phyloP scores from a whole-genome alignment of 2,113 vertebrate species.

The Ariopsis seemanni region DNA sequence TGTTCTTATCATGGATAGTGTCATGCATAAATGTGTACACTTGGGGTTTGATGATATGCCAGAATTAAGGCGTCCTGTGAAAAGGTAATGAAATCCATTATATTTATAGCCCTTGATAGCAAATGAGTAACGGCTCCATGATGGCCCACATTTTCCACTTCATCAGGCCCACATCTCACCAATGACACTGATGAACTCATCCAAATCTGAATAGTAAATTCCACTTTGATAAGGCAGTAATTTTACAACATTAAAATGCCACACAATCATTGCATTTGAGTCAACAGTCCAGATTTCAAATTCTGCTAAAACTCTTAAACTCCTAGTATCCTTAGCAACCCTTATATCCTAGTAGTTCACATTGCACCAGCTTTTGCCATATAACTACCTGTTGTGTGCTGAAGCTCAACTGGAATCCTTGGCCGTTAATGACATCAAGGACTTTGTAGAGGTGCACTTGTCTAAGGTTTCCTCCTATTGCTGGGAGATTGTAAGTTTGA shows the following conservation, averaged over 20 bases:
- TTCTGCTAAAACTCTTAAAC: background rate
- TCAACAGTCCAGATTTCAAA: background rate
- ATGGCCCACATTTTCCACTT: background rate
- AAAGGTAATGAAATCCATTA: background rate
- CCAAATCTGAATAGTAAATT: background rate
- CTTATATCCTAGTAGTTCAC: background rate
- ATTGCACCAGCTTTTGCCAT: background rate
- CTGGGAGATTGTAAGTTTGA: background rate
- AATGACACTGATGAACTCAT: background rate
- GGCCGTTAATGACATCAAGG: background rate
- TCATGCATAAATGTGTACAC: background rate
- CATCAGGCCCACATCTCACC: background rate
- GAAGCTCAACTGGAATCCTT: background rate
- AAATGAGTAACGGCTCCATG: background rate
- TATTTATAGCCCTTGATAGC: constrained; percentile 2
- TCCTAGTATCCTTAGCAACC: too few species aligned
- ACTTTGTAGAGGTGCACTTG: background rate
- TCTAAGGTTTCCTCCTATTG: background rate
- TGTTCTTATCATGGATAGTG: background rate
- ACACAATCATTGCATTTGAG: background rate
- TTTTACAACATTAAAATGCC: background rate
- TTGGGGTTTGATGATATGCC: background rate
- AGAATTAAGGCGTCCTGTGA: background rate
- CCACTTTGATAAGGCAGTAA: background rate
- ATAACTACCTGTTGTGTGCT: background rate